Percentiles rank a stretch among this genome's conserved stretches.
Evolutionary conservation across 2,888 invertebrate species (phyloP).

Genomic region (Chymomyza amoena): DNA sequence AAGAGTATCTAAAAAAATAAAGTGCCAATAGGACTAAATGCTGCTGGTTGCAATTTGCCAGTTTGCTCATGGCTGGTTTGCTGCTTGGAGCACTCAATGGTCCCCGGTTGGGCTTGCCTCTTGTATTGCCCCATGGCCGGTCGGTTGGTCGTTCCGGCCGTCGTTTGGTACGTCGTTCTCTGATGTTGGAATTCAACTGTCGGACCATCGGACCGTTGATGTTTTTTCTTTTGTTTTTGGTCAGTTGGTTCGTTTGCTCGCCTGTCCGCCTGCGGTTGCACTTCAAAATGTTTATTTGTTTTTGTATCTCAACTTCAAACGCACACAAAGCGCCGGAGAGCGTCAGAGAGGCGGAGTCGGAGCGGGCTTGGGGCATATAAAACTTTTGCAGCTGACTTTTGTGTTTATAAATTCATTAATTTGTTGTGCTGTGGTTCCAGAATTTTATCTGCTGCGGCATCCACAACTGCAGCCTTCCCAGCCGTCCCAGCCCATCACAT

Average conservation of each 20-base stretch:
- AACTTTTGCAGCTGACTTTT: slow-evolving; percentile 47
- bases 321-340: not conserved
- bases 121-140: not conserved
- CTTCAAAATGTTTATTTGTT: slow-evolving; percentile 26
- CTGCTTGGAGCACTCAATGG: not conserved
- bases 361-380: slow-evolving; percentile 17
- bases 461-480: not conserved
- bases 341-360: not conserved
- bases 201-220: slow-evolving; percentile 30
- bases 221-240: slow-evolving; percentile 17
- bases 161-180: not conserved
- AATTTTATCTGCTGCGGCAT: not conserved
- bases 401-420: slow-evolving; percentile 74
- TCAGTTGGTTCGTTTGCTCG: slow-evolving; percentile 19
- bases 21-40: not conserved
- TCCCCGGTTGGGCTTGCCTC: not conserved
- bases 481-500: not conserved
- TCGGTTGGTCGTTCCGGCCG: not conserved
- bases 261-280: slow-evolving; percentile 4
- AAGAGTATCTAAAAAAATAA: not conserved
- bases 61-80: not conserved
- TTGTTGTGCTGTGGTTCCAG: slow-evolving; percentile 33
- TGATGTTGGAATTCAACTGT: slow-evolving; percentile 3
- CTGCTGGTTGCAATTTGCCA: slow-evolving; percentile 63
- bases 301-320: not conserved